Evolutionary conservation across 2,113 vertebrate genomes (phyloP).

Genomic region (Anas platyrhynchos): DNA sequence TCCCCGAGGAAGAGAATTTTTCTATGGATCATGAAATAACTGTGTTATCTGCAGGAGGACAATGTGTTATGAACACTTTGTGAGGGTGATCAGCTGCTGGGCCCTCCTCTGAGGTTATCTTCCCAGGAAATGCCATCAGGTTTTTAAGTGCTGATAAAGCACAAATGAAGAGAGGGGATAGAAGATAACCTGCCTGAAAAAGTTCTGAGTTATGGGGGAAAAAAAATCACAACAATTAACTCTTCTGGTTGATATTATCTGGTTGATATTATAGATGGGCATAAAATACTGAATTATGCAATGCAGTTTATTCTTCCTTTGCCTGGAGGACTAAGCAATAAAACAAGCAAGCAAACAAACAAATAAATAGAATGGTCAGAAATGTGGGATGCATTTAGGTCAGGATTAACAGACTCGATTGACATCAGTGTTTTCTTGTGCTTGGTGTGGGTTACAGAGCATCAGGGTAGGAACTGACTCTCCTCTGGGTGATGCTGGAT

Average conservation of each 20-base stretch:
- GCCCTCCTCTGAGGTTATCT: not conserved
- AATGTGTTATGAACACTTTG: not conserved
- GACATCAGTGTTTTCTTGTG: not conserved
- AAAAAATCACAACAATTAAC: constrained; percentile 16
- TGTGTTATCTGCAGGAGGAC: not conserved
- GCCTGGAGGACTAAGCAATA: not conserved
- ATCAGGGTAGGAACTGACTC: rapidly evolving
- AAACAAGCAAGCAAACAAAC: not conserved
- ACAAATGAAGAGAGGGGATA: constrained; percentile 68
- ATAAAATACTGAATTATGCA: not conserved
- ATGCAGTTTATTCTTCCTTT: not conserved
- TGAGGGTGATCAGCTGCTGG: not conserved
- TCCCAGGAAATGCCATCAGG: constrained; percentile 79
- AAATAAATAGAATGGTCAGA: not conserved
- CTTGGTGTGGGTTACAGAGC: not conserved
- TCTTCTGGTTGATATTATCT: not conserved
- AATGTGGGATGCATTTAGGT: not conserved
- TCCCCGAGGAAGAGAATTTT: constrained; percentile 63
- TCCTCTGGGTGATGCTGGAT: not conserved
- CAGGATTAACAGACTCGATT: not conserved
- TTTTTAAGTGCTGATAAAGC: constrained; percentile 77
- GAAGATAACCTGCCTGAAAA: constrained; percentile 65
- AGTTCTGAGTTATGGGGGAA: constrained; percentile 30
- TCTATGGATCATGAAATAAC: constrained; percentile 31
- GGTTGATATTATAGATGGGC: not conserved